Evolutionary conservation across 2,797 vertebrate genomes (phyloP).

Genomic region (Podargus strigoides): DNA sequence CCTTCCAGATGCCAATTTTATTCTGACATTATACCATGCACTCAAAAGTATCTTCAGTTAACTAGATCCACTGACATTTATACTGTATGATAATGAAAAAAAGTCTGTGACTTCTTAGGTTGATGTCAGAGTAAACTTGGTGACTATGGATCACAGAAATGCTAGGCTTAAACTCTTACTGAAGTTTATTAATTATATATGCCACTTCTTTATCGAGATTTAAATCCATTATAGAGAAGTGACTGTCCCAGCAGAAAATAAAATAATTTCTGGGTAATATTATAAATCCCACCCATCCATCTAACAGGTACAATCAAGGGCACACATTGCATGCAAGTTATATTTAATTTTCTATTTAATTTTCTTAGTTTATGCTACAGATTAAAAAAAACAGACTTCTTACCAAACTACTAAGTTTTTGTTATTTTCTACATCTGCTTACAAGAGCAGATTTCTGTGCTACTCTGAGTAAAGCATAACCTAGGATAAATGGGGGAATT

Average conservation of each 20-base stretch:
- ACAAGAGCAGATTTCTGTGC: neutral
- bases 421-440: neutral
- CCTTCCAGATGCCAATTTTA: neutral
- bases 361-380: neutral
- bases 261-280: neutral
- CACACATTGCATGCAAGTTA: neutral
- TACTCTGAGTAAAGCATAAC: accelerated
- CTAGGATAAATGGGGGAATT: neutral
- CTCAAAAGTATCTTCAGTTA: neutral
- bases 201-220: neutral
- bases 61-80: neutral
- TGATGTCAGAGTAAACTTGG: neutral
- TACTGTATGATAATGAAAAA: neutral
- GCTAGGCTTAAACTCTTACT: neutral
- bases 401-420: neutral
- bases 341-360: neutral
- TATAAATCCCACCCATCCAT: neutral
- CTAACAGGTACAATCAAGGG: neutral
- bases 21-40: neutral
- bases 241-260: neutral
- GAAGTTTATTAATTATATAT: neutral
- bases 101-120: neutral
- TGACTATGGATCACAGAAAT: neutral
- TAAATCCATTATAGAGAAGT: neutral
- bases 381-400: neutral